These are phyloP conservation scores for Spea multiplicata DNA, from an alignment of 2,113 vertebrate species.

Conservation along the genomic window DNA sequence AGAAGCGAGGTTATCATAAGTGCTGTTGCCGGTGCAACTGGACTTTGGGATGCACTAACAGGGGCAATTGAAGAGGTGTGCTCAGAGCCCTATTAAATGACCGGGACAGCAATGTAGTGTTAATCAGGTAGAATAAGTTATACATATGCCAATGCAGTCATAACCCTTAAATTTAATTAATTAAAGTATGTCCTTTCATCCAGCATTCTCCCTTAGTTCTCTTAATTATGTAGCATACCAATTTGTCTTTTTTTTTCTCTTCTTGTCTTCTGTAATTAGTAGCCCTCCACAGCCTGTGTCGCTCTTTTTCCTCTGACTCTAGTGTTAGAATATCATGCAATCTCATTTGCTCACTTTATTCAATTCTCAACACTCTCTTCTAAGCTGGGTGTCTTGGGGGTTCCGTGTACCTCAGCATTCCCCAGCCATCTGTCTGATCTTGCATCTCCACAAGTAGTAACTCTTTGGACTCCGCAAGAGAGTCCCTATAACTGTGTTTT, in stretches of 20 bases:
- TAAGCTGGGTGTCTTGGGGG: constrained; percentile 17
- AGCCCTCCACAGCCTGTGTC: constrained; percentile 15
- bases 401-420: constrained; percentile 19
- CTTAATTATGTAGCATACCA: constrained; percentile 2
- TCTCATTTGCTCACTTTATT: constrained; percentile 47
- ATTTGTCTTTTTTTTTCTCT: constrained; percentile 5
- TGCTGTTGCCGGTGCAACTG: too few relatives aligned
- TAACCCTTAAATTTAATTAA: neutral
- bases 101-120: neutral
- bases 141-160: neutral
- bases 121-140: neutral
- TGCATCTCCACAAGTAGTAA: constrained; percentile 23
- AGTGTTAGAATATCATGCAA: constrained; percentile 36
- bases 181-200: neutral
- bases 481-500: constrained; percentile 19
- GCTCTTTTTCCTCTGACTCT: constrained; percentile 30
- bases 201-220: neutral
- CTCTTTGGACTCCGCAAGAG: constrained; percentile 24
- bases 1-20: too few relatives aligned
- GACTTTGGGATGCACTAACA: too few relatives aligned
- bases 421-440: constrained; percentile 46
- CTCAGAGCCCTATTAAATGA: too few relatives aligned
- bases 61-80: too few relatives aligned
- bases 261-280: constrained; percentile 9
- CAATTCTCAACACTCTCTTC: constrained; percentile 38